A percentile compares a stretch with the other conserved stretches of the same genome.
phyloP scores from a whole-genome alignment of 2,888 invertebrate species.

The Stratiomys singularior region DNA sequence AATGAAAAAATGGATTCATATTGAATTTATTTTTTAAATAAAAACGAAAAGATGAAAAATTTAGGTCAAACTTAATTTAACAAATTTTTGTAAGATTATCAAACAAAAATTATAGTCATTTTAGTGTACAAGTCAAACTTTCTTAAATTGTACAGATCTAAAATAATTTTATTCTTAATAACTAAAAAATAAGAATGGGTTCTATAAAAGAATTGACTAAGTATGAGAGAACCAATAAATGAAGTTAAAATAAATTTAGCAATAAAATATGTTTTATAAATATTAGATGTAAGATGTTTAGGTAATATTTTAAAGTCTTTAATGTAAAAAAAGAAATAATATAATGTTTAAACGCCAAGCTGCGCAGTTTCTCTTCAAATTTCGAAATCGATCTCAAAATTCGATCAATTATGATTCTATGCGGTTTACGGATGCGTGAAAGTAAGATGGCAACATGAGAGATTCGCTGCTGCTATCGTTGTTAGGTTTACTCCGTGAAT shows the following conservation, averaged over 20 bases:
- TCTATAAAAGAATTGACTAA: slow-evolving; percentile 34
- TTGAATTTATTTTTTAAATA: slow-evolving; percentile 43
- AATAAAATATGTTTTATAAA: slow-evolving; percentile 46
- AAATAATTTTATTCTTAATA: slow-evolving; percentile 36
- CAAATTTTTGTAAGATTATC: slow-evolving; percentile 37
- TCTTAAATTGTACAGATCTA: slow-evolving; percentile 44
- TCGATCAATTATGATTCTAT: no score
- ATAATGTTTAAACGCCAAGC: slow-evolving; percentile 32
- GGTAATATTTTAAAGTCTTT: slow-evolving; percentile 44
- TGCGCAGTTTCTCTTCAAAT: no score
- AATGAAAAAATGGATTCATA: slow-evolving; percentile 43
- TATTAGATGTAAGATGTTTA: slow-evolving; percentile 42
- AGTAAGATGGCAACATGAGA: no score
- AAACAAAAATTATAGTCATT: slow-evolving; percentile 40
- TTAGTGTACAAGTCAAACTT: slow-evolving; percentile 46
- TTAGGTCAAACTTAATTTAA: slow-evolving; percentile 44
- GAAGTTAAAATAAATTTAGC: slow-evolving; percentile 37
- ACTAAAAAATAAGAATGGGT: slow-evolving; percentile 17
- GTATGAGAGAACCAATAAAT: slow-evolving; percentile 29
- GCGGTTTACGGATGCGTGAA: no score
- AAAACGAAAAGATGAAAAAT: not conserved
- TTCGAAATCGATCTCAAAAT: no score
- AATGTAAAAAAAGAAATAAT: slow-evolving; percentile 44
- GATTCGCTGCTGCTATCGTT: no score
- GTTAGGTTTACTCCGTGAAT: no score